phyloP scores from a whole-genome alignment of 2,797 vertebrate species.

The Triplophysa yarkandensis region DNA sequence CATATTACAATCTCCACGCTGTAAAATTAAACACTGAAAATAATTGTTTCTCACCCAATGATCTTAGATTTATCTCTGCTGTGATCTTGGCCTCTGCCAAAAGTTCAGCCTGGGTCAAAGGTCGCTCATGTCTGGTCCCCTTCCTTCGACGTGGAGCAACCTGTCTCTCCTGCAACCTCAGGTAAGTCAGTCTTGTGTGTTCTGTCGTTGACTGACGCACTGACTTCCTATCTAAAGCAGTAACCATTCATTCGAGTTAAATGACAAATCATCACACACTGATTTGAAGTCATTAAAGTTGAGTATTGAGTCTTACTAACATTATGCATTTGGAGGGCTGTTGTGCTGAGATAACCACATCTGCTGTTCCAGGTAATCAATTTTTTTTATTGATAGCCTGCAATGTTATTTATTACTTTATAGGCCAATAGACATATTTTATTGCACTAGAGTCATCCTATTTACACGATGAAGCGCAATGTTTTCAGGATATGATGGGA shows the following conservation, averaged over 20 bases:
- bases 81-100: conserved; percentile 92
- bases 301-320: not conserved
- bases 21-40: too few species aligned
- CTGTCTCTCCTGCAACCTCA: conserved; percentile 90
- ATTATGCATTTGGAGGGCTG: not conserved
- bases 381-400: not conserved
- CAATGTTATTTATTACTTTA: not conserved
- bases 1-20: not conserved
- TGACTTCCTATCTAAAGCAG: conserved; percentile 83
- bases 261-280: not conserved
- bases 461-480: not conserved
- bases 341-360: not conserved
- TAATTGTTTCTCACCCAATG: conserved; percentile 79
- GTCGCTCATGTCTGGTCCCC: conserved; percentile 84
- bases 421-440: not conserved
- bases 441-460: not conserved
- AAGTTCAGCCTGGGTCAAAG: conserved; percentile 91
- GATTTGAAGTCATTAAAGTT: not conserved
- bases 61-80: conserved; percentile 90
- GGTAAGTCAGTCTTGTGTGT: conserved; percentile 90
- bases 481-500: not conserved
- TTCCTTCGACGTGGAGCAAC: conserved; percentile 89
- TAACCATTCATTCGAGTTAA: not conserved
- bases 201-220: conserved; percentile 95
- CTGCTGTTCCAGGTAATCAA: not conserved